Evolutionary conservation across 1,140 invertebrate species (phyloP).

Genomic region (Pseudomyrmex pallidus): DNA sequence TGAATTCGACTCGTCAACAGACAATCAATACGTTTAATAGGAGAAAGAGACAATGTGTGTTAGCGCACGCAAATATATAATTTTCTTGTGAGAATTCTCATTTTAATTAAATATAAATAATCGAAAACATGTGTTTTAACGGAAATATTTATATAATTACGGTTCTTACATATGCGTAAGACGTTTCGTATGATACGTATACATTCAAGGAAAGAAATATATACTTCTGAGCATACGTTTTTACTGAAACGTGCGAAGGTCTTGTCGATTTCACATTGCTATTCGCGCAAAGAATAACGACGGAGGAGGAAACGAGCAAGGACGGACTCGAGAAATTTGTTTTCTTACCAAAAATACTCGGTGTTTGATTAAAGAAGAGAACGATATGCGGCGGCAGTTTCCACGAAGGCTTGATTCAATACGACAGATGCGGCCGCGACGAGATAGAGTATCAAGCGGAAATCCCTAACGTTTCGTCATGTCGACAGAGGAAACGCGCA

Average conservation of each 20-base stretch:
- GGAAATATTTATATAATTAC: too few relatives aligned
- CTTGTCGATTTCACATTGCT: background rate
- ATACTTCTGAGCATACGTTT: background rate
- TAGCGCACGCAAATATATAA: too few relatives aligned
- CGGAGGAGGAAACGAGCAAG: background rate
- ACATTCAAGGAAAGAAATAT: constrained; percentile 1
- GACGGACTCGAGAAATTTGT: constrained; percentile 27
- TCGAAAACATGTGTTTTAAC: too few relatives aligned
- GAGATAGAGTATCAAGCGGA: background rate
- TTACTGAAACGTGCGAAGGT: background rate
- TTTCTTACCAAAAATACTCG: constrained; percentile 5
- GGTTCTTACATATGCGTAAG: too few relatives aligned
- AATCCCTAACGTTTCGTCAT: constrained; percentile 27
- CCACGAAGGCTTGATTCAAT: constrained; percentile 45
- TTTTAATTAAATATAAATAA: too few relatives aligned
- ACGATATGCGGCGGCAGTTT: constrained; percentile 4
- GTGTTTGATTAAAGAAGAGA: background rate
- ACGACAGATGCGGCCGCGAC: constrained; percentile 1
- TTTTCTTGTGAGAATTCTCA: too few relatives aligned
- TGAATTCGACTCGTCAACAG: too few relatives aligned
- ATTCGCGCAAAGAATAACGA: background rate
- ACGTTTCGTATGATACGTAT: too few relatives aligned
- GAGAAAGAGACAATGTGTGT: too few relatives aligned
- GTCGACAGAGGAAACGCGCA: background rate
- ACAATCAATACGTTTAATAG: too few relatives aligned